phyloP scores from a whole-genome alignment of 1,140 invertebrate genomes.

The Temnothorax nylanderi region DNA sequence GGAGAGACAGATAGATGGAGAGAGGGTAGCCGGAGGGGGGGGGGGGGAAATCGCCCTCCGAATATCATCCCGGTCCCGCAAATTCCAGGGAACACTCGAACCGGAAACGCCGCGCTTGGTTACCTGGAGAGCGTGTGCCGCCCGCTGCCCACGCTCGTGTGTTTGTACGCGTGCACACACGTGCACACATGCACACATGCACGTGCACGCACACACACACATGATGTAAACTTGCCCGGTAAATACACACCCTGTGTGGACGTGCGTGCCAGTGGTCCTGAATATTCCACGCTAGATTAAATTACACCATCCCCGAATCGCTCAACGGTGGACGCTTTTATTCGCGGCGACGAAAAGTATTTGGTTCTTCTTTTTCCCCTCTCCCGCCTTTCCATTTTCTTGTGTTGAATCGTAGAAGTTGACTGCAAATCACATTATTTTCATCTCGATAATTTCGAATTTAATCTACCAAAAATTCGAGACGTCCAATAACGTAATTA shows the following conservation, averaged over 20 bases:
- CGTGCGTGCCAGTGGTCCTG: conserved; percentile 33
- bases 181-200: no score
- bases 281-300: conserved; percentile 54
- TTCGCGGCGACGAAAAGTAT: not conserved
- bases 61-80: conserved; percentile 54
- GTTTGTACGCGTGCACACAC: conserved; percentile 5
- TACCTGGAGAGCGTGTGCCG: conserved; percentile 47
- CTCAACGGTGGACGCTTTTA: conserved; percentile 23
- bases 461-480: not conserved
- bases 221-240: not conserved
- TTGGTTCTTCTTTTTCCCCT: not conserved
- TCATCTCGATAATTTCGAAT: not conserved
- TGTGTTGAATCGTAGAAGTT: not conserved
- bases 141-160: not conserved
- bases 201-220: not conserved
- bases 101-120: conserved; percentile 56
- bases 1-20: conserved; percentile 14
- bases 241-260: not conserved
- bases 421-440: not conserved
- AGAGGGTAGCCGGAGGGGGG: no score
- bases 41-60: not conserved
- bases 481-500: not conserved
- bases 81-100: conserved; percentile 62
- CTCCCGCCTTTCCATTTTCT: not conserved
- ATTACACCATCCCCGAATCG: conserved; percentile 43